Evolutionary conservation across 1,140 invertebrate species (phyloP).

Genomic region (Coptotermes formosanus): DNA sequence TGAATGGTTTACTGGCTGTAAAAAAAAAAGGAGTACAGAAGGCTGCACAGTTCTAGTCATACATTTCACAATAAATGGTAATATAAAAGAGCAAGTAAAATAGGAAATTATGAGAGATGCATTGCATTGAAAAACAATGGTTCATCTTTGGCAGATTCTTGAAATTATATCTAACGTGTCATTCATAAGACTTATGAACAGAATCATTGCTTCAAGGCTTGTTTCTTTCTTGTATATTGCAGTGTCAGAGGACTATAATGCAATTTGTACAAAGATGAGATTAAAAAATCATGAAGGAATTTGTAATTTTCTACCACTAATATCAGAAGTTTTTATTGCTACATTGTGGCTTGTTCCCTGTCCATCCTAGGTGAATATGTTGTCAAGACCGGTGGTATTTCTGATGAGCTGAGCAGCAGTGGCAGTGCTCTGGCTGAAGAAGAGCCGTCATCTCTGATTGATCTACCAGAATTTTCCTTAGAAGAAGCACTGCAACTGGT

Average conservation of each 20-base stretch:
- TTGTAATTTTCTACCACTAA: constrained; percentile 1
- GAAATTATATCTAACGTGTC: neutral
- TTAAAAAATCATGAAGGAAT: neutral
- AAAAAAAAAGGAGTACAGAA: too few species aligned
- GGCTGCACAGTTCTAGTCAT: neutral
- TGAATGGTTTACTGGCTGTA: too few species aligned
- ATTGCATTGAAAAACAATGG: constrained; percentile 4
- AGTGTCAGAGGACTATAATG: constrained; percentile 6
- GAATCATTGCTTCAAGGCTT: neutral
- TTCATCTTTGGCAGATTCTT: neutral
- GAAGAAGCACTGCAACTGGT: constrained; percentile 72
- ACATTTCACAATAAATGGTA: neutral
- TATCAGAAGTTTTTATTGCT: constrained; percentile 11
- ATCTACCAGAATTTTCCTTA: constrained; percentile 61
- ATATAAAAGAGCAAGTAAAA: neutral
- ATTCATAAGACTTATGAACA: neutral
- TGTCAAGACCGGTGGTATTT: constrained; percentile 50
- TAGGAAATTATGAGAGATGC: neutral
- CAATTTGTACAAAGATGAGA: neutral
- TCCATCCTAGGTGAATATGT: constrained; percentile 59
- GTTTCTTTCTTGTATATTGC: neutral
- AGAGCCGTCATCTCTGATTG: constrained; percentile 44
- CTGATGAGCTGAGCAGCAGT: constrained; percentile 38
- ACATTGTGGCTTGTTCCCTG: neutral
- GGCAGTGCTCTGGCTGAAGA: constrained; percentile 38